Conservation (phyloP, 2,113 vertebrate species). For the Pelusios castaneus region DNA sequence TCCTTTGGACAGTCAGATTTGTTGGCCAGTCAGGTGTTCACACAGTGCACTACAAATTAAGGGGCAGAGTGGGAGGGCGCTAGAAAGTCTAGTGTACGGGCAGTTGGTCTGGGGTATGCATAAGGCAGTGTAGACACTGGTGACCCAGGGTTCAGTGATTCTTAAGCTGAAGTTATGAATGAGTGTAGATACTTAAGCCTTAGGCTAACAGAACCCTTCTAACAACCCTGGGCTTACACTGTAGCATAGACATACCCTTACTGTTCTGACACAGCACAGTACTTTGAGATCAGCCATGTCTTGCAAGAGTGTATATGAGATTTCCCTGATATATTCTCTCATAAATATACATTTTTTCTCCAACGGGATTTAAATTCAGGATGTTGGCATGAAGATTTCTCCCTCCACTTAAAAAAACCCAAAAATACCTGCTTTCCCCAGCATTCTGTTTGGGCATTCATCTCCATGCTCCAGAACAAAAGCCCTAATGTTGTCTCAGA, state of each 20-base stretch:
- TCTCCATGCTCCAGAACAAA: rapidly evolving
- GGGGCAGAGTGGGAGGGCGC: too few species aligned
- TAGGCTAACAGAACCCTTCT: not conserved
- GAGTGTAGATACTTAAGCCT: not conserved
- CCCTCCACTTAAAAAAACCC: not conserved
- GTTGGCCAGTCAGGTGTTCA: too few species aligned
- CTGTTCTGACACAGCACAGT: not conserved
- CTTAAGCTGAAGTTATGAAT: not conserved
- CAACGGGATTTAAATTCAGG: not conserved
- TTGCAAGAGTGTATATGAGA: not conserved
- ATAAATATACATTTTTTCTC: not conserved
- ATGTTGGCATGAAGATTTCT: not conserved
- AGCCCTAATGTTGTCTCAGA: not conserved
- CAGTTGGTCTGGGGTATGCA: too few species aligned
- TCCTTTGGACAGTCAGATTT: not conserved
- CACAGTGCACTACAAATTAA: too few species aligned
- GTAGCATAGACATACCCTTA: not conserved
- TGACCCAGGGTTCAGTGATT: not conserved
- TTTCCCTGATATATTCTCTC: not conserved
- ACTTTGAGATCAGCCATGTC: not conserved
- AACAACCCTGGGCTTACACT: not conserved
- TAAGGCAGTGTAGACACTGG: not conserved
- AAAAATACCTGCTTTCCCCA: not conserved
- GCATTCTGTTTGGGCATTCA: not conserved
- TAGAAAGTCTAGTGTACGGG: too few species aligned